A percentile compares a stretch with the other conserved stretches of the same genome.
Conservation (phyloP, 2,888 invertebrate genomes). For the Drosophila picticornis region DNA sequence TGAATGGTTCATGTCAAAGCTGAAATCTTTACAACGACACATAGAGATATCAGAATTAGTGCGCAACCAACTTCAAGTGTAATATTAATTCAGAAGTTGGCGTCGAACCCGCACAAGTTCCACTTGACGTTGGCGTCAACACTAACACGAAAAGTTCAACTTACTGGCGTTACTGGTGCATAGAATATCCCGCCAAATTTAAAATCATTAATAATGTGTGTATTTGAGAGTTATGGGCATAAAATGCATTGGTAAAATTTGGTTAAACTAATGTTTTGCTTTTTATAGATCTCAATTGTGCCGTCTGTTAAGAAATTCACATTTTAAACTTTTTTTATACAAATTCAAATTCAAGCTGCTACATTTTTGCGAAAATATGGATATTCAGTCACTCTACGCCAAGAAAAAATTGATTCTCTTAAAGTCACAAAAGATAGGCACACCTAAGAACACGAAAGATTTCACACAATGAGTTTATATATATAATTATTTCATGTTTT, state of each 20-base stretch:
- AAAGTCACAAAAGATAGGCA: too few relatives aligned
- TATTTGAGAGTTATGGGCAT: not conserved
- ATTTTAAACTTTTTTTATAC: not conserved
- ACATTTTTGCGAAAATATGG: not conserved
- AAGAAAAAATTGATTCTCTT: too few relatives aligned
- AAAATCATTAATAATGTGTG: not conserved
- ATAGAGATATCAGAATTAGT: not conserved
- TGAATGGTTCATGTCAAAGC: not conserved
- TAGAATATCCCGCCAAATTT: not conserved
- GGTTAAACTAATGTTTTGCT: too few relatives aligned
- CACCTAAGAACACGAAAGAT: too few relatives aligned
- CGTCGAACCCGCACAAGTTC: not conserved
- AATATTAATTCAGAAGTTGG: not conserved
- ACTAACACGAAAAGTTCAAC: not conserved
- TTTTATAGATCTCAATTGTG: not conserved
- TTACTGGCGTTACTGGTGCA: not conserved
- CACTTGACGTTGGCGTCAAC: not conserved
- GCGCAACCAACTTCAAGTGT: not conserved
- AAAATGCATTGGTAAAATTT: not conserved
- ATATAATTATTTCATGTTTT: too few relatives aligned
- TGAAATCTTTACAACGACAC: not conserved
- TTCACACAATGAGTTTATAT: too few relatives aligned
- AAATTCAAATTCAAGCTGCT: not conserved
- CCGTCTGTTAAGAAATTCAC: not conserved
- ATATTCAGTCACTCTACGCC: not conserved